These are phyloP conservation scores for Coecobrya sp. DNA, from an alignment of 2,888 invertebrate species.

Conservation along the genomic window DNA sequence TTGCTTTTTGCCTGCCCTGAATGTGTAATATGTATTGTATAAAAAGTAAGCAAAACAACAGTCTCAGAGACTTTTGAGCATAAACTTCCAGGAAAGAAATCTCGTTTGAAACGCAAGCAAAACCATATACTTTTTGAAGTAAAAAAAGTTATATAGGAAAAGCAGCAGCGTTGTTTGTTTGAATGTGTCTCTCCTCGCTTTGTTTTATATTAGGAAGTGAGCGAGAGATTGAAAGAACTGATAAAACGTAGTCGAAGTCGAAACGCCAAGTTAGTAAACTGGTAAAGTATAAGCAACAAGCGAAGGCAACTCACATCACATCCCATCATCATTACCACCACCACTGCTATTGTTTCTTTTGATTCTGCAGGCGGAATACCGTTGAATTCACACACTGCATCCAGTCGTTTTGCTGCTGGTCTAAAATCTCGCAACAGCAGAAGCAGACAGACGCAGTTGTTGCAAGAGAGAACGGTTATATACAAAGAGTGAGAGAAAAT, in stretches of 20 bases:
- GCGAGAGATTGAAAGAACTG: not conserved
- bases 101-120: not conserved
- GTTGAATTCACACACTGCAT: conserved; percentile 22
- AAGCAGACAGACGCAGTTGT: conserved; percentile 33
- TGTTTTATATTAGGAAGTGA: not conserved
- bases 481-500: not conserved
- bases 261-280: not conserved
- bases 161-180: not conserved
- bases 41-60: not conserved
- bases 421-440: not conserved
- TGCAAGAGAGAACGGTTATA: conserved; percentile 18
- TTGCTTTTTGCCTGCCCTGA: not conserved
- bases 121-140: no score
- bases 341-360: conserved; percentile 11
- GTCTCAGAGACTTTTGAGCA: not conserved
- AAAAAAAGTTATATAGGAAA: no score
- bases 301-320: conserved; percentile 10
- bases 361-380: not conserved
- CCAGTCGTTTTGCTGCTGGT: conserved; percentile 15
- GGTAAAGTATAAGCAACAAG: conserved; percentile 38
- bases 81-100: conserved; percentile 8
- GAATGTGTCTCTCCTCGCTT: not conserved
- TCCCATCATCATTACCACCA: no score
- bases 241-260: not conserved
- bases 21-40: not conserved